A percentile compares a stretch with the other conserved stretches of the same genome.
These are phyloP conservation scores for Sesia bembeciformis DNA, from an alignment of 2,888 invertebrate species.

Conservation along the genomic window DNA sequence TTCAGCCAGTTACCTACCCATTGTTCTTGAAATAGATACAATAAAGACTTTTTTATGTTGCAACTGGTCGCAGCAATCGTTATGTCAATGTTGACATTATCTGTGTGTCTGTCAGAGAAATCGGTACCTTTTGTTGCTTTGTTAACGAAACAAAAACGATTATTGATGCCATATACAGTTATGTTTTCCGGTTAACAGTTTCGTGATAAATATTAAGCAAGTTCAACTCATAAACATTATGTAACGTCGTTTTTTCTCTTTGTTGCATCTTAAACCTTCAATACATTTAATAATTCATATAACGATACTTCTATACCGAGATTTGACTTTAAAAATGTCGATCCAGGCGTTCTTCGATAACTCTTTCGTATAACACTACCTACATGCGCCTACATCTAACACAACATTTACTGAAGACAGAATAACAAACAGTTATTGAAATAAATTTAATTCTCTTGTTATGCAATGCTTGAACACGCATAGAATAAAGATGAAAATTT, in stretches of 20 bases:
- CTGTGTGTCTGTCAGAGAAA: no score
- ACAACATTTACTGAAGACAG: slow-evolving; percentile 3
- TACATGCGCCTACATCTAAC: slow-evolving; percentile 5
- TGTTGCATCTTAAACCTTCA: background rate
- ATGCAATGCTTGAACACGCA: background rate
- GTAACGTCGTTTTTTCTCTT: background rate
- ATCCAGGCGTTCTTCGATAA: slow-evolving; percentile 35
- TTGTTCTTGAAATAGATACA: no score
- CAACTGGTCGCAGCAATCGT: no score
- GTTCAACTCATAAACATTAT: background rate
- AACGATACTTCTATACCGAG: slow-evolving; percentile 12
- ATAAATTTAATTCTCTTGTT: background rate
- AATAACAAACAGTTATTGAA: background rate
- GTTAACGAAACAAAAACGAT: no score
- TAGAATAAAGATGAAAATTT: background rate
- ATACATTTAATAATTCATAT: background rate
- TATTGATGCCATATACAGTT: no score
- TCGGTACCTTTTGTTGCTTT: no score
- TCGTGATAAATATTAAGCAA: background rate
- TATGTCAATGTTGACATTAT: no score
- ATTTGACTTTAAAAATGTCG: slow-evolving; percentile 50
- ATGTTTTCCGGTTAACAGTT: no score
- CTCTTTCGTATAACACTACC: slow-evolving; percentile 3
- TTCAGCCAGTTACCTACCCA: no score
- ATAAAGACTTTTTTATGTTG: no score